These are phyloP conservation scores for Pristiophorus japonicus DNA, from an alignment of 2,113 vertebrate species.

Conservation along the genomic window DNA sequence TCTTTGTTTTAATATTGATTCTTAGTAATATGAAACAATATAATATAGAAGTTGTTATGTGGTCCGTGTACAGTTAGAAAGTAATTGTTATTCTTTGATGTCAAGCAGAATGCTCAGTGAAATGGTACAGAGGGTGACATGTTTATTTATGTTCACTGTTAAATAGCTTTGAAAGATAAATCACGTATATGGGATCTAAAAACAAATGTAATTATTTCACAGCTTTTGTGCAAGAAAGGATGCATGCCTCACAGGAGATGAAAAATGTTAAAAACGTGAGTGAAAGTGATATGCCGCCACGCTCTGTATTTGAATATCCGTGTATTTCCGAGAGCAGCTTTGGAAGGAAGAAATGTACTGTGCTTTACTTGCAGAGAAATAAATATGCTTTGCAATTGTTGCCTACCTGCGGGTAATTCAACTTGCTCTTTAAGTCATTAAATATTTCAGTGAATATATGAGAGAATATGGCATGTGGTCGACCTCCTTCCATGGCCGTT, in stretches of 20 bases:
- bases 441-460: constrained; percentile 28
- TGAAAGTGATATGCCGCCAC: neutral
- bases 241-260: neutral
- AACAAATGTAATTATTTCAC: neutral
- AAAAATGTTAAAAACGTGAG: neutral
- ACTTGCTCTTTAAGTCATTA: neutral
- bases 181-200: neutral
- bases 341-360: neutral
- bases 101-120: neutral
- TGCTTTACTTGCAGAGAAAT: neutral
- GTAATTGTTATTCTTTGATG: neutral
- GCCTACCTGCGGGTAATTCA: neutral
- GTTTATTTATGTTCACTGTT: neutral
- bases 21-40: neutral
- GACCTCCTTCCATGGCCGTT: neutral
- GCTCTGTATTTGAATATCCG: neutral
- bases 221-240: neutral
- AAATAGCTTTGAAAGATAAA: neutral
- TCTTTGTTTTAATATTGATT: neutral
- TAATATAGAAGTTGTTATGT: neutral
- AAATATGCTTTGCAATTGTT: neutral
- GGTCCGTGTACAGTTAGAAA: neutral
- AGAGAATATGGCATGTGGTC: neutral
- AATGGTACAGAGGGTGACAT: neutral
- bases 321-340: neutral